A percentile compares a stretch with the other conserved stretches of the same genome.
phyloP scores from a whole-genome alignment of 2,797 vertebrate species.

The Parauchenoglanis ngamensis region DNA sequence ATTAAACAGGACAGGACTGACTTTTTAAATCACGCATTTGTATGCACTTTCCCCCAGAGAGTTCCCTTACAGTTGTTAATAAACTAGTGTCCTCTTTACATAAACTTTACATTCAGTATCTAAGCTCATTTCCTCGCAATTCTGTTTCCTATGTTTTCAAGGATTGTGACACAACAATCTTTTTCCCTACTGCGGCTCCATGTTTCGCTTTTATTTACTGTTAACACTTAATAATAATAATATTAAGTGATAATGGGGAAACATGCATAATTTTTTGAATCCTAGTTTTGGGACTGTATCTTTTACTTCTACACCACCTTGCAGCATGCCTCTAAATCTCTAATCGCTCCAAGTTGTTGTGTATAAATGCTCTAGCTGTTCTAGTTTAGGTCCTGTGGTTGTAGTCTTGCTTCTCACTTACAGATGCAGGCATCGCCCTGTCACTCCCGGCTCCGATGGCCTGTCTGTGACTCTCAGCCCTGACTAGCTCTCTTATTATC shows the following conservation, averaged over 20 bases:
- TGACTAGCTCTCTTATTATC: not conserved
- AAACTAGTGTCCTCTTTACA: not conserved
- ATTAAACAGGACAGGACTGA: not conserved
- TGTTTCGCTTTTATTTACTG: not conserved
- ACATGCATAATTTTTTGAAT: not conserved
- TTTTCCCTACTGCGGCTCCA: not conserved
- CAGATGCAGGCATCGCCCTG: constrained; percentile 1
- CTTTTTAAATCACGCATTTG: not conserved
- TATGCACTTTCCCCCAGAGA: not conserved
- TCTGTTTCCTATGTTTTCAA: not conserved
- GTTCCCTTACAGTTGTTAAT: not conserved
- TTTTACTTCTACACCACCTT: not conserved
- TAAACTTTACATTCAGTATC: not conserved
- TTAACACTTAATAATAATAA: not conserved
- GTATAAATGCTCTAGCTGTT: not conserved
- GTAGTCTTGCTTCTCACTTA: constrained; percentile 20
- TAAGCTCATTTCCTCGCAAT: not conserved
- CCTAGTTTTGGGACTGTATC: not conserved
- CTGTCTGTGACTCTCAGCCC: constrained; percentile 9
- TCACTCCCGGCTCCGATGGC: constrained; percentile 15
- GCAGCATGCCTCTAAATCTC: not conserved
- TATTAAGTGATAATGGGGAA: too few relatives aligned
- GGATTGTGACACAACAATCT: not conserved
- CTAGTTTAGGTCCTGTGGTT: not conserved
- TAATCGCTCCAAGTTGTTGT: not conserved